Evolutionary conservation across 92 coral and sea anemone species (phyloP).

Genomic region (Bergia sp.): DNA sequence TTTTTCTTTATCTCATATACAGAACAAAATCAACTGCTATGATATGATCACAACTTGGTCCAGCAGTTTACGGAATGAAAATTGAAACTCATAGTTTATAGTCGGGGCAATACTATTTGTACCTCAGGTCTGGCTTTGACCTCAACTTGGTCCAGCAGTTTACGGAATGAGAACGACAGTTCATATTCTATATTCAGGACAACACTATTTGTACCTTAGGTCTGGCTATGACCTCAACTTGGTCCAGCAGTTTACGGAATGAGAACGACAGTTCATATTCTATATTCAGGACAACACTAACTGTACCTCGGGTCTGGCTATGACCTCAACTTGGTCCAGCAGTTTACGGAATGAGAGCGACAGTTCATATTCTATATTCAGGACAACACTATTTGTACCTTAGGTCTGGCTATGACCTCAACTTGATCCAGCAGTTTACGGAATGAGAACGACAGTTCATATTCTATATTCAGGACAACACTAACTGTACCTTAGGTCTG

Average conservation of each 20-base stretch:
- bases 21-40: too few species aligned
- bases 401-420: slow-evolving; percentile 88
- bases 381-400: background rate
- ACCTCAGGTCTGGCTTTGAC: slow-evolving; percentile 96
- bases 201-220: slow-evolving; percentile 49
- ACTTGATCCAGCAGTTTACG: slow-evolving; percentile 84
- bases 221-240: slow-evolving; percentile 84
- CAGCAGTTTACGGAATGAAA: slow-evolving; percentile 67
- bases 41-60: slow-evolving; percentile 81
- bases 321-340: slow-evolving; percentile 81
- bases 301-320: slow-evolving; percentile 71
- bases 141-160: slow-evolving; percentile 89
- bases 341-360: slow-evolving; percentile 72
- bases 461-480: too few species aligned
- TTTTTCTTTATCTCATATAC: slow-evolving; percentile 38
- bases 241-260: slow-evolving; percentile 62
- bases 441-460: slow-evolving; percentile 65
- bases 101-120: background rate
- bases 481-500: slow-evolving; percentile 81
- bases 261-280: slow-evolving; percentile 60
- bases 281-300: background rate
- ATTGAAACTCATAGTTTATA: slow-evolving; percentile 48
- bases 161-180: slow-evolving; percentile 79
- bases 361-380: slow-evolving; percentile 27
- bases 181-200: slow-evolving; percentile 78